phyloP scores from a whole-genome alignment of 1,140 invertebrate genomes.

The Drosophila mauritiana region DNA sequence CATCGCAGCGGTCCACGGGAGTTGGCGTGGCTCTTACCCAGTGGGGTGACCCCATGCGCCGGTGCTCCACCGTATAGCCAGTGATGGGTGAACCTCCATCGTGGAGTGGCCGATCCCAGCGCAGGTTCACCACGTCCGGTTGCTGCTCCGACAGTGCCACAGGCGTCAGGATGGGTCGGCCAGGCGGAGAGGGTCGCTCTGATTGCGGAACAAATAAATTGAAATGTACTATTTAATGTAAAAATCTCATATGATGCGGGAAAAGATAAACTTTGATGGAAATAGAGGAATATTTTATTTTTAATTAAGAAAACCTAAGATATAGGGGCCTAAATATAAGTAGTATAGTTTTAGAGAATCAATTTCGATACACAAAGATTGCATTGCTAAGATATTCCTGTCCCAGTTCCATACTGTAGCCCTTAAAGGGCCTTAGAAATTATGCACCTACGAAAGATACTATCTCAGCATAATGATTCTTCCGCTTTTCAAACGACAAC shows the following conservation, averaged over 20 bases:
- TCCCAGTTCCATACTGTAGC: background rate
- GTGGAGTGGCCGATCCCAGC: slow-evolving; percentile 92
- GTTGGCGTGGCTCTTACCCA: slow-evolving; percentile 91
- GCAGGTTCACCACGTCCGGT: slow-evolving; percentile 93
- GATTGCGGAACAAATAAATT: slow-evolving; percentile 63
- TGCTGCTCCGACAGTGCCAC: slow-evolving; percentile 88
- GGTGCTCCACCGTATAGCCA: slow-evolving; percentile 93
- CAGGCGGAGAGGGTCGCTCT: slow-evolving; percentile 91
- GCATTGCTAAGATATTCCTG: background rate
- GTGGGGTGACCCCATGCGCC: slow-evolving; percentile 89
- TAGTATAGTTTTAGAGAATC: no score
- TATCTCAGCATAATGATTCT: slow-evolving; percentile 21
- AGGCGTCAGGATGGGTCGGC: slow-evolving; percentile 90
- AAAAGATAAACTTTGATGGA: no score
- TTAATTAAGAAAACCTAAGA: no score
- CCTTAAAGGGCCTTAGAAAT: background rate
- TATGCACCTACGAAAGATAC: background rate
- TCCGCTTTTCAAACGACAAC: slow-evolving; percentile 45
- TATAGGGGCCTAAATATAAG: background rate
- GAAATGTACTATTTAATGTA: no score
- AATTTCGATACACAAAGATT: no score
- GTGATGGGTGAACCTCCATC: slow-evolving; percentile 96
- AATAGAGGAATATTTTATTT: no score
- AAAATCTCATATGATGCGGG: background rate
- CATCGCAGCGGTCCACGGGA: slow-evolving; percentile 88